A percentile compares a stretch with the other conserved stretches of the same genome.
phyloP scores from a whole-genome alignment of 2,888 invertebrate genomes.

The Cerceris ruficornis region DNA sequence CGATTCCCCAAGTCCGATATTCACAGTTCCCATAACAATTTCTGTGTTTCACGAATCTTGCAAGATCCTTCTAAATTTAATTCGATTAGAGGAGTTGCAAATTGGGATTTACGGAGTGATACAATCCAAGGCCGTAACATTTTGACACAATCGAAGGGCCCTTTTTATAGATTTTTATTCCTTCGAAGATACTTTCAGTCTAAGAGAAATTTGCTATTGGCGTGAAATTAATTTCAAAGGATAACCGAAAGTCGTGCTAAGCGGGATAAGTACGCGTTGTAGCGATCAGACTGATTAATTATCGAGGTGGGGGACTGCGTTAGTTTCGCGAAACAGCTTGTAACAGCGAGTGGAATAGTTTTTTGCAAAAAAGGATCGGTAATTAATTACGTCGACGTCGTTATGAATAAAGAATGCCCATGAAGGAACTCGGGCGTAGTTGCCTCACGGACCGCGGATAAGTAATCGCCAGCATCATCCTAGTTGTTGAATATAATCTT shows the following conservation, averaged over 20 bases:
- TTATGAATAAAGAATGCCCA: slow-evolving; percentile 44
- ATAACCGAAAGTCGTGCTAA: background rate
- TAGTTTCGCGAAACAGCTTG: background rate
- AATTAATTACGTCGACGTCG: slow-evolving; percentile 44
- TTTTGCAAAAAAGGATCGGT: slow-evolving; percentile 16
- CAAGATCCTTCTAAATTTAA: too few species aligned
- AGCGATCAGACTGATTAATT: slow-evolving; percentile 7
- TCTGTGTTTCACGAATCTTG: too few species aligned
- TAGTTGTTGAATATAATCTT: slow-evolving; percentile 2
- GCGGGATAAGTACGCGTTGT: background rate
- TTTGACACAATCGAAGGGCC: too few species aligned
- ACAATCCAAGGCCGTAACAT: too few species aligned
- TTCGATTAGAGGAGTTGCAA: too few species aligned
- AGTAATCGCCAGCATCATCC: slow-evolving; percentile 28
- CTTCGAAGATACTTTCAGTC: too few species aligned
- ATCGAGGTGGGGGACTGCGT: background rate
- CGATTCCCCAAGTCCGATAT: too few species aligned
- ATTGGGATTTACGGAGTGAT: too few species aligned
- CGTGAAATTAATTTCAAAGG: too few species aligned
- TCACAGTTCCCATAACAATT: too few species aligned
- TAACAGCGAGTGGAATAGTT: slow-evolving; percentile 4
- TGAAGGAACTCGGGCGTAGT: slow-evolving; percentile 18
- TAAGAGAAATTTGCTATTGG: too few species aligned
- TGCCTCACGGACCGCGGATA: slow-evolving; percentile 27
- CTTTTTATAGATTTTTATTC: too few species aligned